Evolutionary conservation across 2,113 vertebrate species (phyloP), one percentile per base, ranked within the genome.

Genomic region (Corythoichthys intestinalis): DNA sequence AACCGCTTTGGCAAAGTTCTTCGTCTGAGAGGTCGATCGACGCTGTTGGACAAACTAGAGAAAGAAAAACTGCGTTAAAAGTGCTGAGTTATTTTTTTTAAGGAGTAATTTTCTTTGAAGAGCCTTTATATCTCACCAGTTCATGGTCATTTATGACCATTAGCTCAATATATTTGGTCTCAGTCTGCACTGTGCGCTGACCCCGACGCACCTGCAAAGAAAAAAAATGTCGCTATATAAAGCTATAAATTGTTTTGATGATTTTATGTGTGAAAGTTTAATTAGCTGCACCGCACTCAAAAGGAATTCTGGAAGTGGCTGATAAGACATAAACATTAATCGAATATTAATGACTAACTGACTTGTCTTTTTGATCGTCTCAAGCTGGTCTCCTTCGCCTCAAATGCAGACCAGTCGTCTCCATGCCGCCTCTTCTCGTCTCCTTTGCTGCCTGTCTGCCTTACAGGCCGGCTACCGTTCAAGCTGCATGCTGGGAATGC

Each of bases 101-200:
- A 46, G 5, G 8, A 39, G 10, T 38, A 47, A 10, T 34, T 6
- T 65, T 65, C 10, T 17, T 20, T n/a, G 13, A 20, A 35, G n/a
- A 37, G 63, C 1, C 46, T 15, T 10, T 37, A 1, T 4, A 14
- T 56, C n/a, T 83, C 76, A 96, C 96, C 94, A 97, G 90, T 59
- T 94, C 93, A 5, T 96, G 93, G 87, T 99, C 97, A 0, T 98
- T 99, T 58, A 99, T 93, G 17, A 99, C 93, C n/a, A 97, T 94
- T 88, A 99, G 90, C 88, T 98, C 96, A 15, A 99, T 94, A 70
- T 97, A 99, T 89, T 99, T 99, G 84, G 96, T 99, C 90, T 99
- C 97, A 0, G 94, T 96, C 87, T 96, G 94, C n/a, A 96, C 94
- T 0, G 95, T 97, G 78, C 92, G 94, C 53, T 94, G 94, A 57